Base-by-base conservation (phyloP, 1,140 invertebrate species). In the Heliothis subflexa region DNA sequence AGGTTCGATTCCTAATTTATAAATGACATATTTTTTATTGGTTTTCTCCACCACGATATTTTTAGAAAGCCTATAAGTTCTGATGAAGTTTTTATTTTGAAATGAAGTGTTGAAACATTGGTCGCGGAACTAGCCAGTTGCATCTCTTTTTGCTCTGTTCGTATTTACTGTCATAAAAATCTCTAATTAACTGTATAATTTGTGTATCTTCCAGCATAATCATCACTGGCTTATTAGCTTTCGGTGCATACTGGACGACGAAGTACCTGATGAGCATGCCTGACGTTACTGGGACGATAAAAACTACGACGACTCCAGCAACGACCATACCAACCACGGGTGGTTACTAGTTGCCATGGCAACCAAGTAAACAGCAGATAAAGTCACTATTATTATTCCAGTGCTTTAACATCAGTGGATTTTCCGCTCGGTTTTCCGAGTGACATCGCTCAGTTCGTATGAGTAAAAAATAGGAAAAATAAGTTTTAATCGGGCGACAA, bases 181-280 rank as follows among this genome's bases (percentile, higher is more conserved):
- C 21, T 25, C 21, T 25, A 25, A 33, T 0, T 61, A 14, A 14
- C n/a, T 61, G 13, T 14, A 1, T n/a, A 18, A 33, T 21, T 55
- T 57, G 14, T 59, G 64, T 47, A 61, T 81, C 40, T 91, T 91
- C 9, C 85, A 93, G 91, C 57, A 83, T 93, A 80, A 75, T 92
- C 55, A 82, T 92, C n/a, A 91, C 89, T 45, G 91, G 91, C 2
- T 62, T 92, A 64, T 57, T 92, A n/a, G 89, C 89, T 14, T 91
- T 93, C 54, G 90, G 91, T 2, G 88, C 89, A 0, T 93, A 93
- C 70, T 93, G 90, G 90, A 91, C 91, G 0, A 88, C 89, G n/a
- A 93, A 90, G 70, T 91, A 90, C 55, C 72, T 91, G 28, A 85
- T 89, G 83, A 87, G 75, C 16, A 79, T 84, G 75, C 76, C 83